Conservation (phyloP, 2,888 invertebrate species). For the Nemapogon koenigi region DNA sequence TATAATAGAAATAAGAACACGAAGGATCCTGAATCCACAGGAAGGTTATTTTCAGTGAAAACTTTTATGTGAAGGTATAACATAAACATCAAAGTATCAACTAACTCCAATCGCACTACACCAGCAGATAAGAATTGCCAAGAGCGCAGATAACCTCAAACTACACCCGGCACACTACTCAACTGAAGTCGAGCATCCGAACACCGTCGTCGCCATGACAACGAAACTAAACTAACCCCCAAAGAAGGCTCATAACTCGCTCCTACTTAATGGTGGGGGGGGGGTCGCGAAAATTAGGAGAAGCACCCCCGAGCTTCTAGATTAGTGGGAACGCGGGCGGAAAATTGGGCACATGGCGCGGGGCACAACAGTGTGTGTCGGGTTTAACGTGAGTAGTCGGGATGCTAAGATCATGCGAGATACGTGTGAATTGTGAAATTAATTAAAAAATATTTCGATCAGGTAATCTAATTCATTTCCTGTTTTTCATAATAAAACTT, state of each 20-base stretch:
- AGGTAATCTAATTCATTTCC: too few species aligned
- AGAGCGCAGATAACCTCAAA: constrained; percentile 39
- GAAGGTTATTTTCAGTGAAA: too few species aligned
- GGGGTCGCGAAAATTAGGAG: constrained; percentile 53
- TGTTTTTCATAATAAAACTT: too few species aligned
- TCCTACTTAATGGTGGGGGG: constrained; percentile 47
- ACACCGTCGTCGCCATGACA: constrained; percentile 36
- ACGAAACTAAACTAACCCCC: constrained; percentile 35
- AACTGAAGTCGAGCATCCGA: constrained; percentile 26
- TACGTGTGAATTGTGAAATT: too few species aligned
- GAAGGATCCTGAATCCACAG: too few species aligned
- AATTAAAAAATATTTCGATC: too few species aligned
- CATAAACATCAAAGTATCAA: constrained; percentile 8
- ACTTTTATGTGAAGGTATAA: too few species aligned
- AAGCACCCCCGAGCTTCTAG: constrained; percentile 28
- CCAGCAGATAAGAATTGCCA: constrained; percentile 34
- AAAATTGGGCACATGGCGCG: constrained; percentile 53
- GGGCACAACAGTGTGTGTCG: too few species aligned
- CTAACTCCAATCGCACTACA: constrained; percentile 6
- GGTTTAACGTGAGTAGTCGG: too few species aligned
- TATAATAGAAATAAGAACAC: too few species aligned
- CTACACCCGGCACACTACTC: constrained; percentile 29
- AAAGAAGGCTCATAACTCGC: constrained; percentile 43
- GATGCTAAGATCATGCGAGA: too few species aligned
- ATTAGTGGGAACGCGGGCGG: constrained; percentile 21